Evolutionary conservation across 2,113 vertebrate genomes (phyloP).

Genomic region (Sceloporus tristichus): DNA sequence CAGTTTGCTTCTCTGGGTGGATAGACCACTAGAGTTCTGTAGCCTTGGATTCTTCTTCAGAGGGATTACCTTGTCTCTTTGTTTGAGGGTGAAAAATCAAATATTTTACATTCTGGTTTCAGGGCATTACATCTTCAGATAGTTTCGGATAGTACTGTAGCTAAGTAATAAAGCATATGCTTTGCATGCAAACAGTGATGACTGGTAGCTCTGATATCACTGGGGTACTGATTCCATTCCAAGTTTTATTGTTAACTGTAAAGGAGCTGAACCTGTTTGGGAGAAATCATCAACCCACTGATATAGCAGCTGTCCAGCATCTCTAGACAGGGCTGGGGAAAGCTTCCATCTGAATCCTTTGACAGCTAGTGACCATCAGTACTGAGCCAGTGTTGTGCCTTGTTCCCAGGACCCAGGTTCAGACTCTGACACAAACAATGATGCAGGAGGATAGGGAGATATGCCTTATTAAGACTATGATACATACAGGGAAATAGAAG

Average conservation of each 20-base stretch:
- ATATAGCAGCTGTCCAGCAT: too few species aligned
- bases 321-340: not conserved
- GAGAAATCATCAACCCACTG: too few species aligned
- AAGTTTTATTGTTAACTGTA: too few species aligned
- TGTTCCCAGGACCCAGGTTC: too few species aligned
- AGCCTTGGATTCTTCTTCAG: not conserved
- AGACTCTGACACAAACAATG: too few species aligned
- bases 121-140: slow-evolving; percentile 42
- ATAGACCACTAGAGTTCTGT: fast-evolving
- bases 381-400: not conserved
- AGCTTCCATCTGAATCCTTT: not conserved
- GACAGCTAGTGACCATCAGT: not conserved
- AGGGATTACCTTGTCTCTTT: slow-evolving; percentile 9
- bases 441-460: too few species aligned
- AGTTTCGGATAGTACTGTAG: not conserved
- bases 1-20: not conserved
- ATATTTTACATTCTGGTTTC: slow-evolving; percentile 32
- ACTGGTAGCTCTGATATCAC: too few species aligned
- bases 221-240: too few species aligned
- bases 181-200: not conserved
- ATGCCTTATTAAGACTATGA: too few species aligned
- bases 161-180: not conserved
- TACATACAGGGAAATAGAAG: too few species aligned
- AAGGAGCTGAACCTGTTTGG: too few species aligned
- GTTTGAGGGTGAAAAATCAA: slow-evolving; percentile 40